phyloP scores from a whole-genome alignment of 1,140 invertebrate species.

The Aporrectodea caliginosa region DNA sequence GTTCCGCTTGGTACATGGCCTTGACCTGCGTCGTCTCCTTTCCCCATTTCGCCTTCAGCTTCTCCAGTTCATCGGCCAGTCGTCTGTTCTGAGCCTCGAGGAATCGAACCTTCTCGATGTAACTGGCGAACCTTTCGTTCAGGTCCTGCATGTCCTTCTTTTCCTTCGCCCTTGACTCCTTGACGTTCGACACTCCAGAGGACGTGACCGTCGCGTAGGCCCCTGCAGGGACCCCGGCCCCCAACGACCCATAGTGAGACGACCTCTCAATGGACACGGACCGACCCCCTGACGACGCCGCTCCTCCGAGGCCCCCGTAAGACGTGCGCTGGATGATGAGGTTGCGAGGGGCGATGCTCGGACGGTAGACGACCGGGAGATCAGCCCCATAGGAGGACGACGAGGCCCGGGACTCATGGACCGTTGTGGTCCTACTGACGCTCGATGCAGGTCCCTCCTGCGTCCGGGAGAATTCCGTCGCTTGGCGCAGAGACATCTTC shows the following conservation, averaged over 20 bases:
- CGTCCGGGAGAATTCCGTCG: neutral
- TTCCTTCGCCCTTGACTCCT: conserved; percentile 52
- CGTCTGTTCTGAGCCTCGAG: conserved; percentile 34
- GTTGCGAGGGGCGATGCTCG: conserved; percentile 19
- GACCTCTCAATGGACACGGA: conserved; percentile 9
- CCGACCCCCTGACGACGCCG: neutral
- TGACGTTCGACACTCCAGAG: conserved; percentile 52
- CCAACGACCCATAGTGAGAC: conserved; percentile 20
- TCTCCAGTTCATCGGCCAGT: conserved; percentile 31
- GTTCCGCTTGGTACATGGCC: conserved; percentile 34
- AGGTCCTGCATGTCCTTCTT: conserved; percentile 37
- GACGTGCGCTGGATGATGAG: conserved; percentile 21
- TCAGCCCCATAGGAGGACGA: neutral
- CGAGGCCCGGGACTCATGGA: neutral
- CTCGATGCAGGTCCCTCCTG: neutral
- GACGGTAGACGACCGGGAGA: neutral
- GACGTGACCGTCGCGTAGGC: conserved; percentile 43
- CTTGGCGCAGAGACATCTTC: neutral
- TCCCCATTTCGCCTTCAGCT: conserved; percentile 32
- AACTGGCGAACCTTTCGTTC: conserved; percentile 35
- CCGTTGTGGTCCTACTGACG: neutral
- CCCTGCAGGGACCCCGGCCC: conserved; percentile 36
- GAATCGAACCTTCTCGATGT: conserved; percentile 37
- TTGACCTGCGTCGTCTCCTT: conserved; percentile 34
- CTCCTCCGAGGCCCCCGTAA: conserved; percentile 4